These are phyloP conservation scores for Scortum barcoo DNA, from an alignment of 2,113 vertebrate species.

Conservation along the genomic window DNA sequence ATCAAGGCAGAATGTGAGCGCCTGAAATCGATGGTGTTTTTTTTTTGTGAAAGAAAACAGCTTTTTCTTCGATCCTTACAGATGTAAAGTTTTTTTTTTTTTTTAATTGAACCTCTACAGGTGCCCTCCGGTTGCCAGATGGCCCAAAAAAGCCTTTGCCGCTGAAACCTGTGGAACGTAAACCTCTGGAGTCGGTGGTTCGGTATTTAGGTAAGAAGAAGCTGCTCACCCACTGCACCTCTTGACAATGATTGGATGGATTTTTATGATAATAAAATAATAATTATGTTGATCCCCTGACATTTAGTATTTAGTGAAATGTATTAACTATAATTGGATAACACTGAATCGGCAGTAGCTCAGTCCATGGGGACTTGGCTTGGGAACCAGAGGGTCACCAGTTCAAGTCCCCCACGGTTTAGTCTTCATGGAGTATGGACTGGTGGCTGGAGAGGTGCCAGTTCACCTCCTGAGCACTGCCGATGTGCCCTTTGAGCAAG, in stretches of 20 bases:
- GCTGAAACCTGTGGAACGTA: conserved; percentile 91
- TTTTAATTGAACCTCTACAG: conserved; percentile 75
- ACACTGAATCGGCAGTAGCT: too few species aligned
- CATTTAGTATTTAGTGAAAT: too few species aligned
- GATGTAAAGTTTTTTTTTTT: not conserved
- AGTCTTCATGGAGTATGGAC: too few species aligned
- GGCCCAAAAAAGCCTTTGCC: conserved; percentile 88
- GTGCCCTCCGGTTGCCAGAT: conserved; percentile 92
- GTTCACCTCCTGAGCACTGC: too few species aligned
- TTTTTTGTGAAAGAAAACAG: not conserved
- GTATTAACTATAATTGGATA: too few species aligned
- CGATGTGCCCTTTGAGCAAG: too few species aligned
- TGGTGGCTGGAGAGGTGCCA: too few species aligned
- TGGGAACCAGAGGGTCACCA: too few species aligned
- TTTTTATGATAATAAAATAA: too few species aligned
- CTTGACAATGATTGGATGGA: not conserved
- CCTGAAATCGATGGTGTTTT: not conserved
- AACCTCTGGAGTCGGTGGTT: conserved; percentile 95
- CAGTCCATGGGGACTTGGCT: too few species aligned
- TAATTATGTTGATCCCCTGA: not conserved
- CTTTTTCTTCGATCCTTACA: not conserved
- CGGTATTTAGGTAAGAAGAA: conserved; percentile 90
- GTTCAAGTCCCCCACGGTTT: too few species aligned
- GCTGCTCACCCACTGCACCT: not conserved
- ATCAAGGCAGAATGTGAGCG: conserved; percentile 97